Evolutionary conservation across 2,113 vertebrate genomes (phyloP).

Genomic region (Cisticola juncidis): DNA sequence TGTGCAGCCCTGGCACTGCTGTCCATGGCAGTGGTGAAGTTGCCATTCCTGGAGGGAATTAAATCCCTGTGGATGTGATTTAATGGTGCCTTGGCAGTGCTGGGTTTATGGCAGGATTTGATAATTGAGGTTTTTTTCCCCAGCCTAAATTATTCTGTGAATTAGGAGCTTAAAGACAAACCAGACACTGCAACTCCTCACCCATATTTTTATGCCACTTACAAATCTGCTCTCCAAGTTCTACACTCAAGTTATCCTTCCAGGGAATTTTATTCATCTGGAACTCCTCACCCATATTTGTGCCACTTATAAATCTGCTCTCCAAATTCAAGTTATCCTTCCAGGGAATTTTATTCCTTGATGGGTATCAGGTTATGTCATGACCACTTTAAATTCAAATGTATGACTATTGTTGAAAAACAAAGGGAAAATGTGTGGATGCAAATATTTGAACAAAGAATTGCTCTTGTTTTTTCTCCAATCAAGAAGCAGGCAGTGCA

Average conservation of each 20-base stretch:
- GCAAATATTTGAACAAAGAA: neutral
- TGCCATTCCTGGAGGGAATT: neutral
- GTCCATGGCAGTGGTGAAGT: neutral
- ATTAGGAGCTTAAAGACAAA: neutral
- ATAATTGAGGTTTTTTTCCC: neutral
- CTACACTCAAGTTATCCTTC: neutral
- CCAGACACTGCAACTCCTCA: neutral
- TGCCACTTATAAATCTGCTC: neutral
- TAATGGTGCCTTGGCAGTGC: neutral
- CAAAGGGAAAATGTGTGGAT: neutral
- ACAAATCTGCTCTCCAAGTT: neutral
- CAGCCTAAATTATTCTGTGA: neutral
- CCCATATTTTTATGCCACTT: neutral
- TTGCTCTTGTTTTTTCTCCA: neutral
- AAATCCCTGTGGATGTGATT: neutral
- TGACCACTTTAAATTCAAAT: neutral
- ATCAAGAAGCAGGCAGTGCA: neutral
- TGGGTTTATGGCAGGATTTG: neutral
- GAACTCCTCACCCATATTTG: neutral
- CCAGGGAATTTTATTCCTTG: too few species aligned
- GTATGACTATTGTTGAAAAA: neutral
- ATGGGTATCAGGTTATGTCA: too few species aligned
- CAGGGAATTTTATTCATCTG: neutral
- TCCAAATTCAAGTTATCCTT: too few species aligned
- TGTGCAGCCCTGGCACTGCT: neutral